Conservation (phyloP, 2,797 vertebrate genomes). For the Macropodus opercularis region DNA sequence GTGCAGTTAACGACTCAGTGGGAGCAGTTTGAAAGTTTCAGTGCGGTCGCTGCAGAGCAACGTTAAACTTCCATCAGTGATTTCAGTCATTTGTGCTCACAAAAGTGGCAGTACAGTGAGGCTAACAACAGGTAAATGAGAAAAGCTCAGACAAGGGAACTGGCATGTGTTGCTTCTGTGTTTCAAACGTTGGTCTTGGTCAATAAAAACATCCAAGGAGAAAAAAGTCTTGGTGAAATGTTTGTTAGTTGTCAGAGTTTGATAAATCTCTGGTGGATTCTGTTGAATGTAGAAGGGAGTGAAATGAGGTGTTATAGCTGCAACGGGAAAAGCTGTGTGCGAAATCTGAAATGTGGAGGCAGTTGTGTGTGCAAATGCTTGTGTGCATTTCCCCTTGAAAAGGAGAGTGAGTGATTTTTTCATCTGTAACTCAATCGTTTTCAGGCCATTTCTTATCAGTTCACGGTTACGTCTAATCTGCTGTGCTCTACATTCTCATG, state of each 20-base stretch:
- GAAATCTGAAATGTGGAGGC: constrained; percentile 24
- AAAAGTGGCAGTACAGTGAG: neutral
- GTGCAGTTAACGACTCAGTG: neutral
- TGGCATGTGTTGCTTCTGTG: no score
- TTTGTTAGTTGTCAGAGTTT: no score
- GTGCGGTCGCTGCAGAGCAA: neutral
- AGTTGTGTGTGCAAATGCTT: neutral
- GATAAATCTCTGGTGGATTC: no score
- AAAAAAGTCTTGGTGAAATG: no score
- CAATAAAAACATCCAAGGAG: no score
- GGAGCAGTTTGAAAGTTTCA: neutral
- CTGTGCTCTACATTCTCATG: constrained; percentile 20
- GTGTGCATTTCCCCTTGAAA: neutral
- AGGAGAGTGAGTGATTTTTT: constrained; percentile 30
- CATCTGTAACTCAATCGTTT: constrained; percentile 41
- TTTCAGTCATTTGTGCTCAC: no score
- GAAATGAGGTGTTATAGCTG: neutral
- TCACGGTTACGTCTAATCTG: constrained; percentile 38
- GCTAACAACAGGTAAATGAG: neutral
- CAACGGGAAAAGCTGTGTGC: constrained; percentile 1
- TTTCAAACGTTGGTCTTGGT: no score
- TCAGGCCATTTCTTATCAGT: constrained; percentile 36
- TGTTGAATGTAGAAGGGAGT: neutral
- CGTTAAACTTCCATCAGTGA: no score
- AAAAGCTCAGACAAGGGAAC: no score